These are phyloP conservation scores for Eriosoma lanigerum DNA, from an alignment of 1,140 invertebrate species.

Conservation along the genomic window DNA sequence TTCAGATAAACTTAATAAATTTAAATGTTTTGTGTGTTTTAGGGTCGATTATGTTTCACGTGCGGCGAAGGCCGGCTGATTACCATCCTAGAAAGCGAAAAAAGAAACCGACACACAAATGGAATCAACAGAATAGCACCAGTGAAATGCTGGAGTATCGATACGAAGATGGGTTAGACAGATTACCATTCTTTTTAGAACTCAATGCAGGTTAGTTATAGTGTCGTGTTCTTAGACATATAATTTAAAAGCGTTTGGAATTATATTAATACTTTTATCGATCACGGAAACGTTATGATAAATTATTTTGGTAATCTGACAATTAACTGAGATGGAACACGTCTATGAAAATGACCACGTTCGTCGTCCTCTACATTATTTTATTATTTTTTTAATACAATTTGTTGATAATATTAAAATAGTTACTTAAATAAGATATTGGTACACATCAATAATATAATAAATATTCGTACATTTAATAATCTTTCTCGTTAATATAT, in stretches of 20 bases:
- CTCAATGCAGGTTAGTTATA: constrained; percentile 62
- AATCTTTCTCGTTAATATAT: too few species aligned
- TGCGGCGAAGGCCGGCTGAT: constrained; percentile 83
- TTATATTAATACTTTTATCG: constrained; percentile 39
- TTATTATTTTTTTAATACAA: too few species aligned
- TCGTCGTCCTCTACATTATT: too few species aligned
- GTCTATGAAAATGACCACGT: background rate
- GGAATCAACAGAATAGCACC: constrained; percentile 59
- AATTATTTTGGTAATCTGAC: constrained; percentile 37
- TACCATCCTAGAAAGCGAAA: constrained; percentile 84
- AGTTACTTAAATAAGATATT: too few species aligned
- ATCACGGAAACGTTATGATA: background rate
- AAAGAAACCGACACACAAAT: constrained; percentile 73
- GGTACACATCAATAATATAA: too few species aligned
- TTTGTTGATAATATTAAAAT: too few species aligned
- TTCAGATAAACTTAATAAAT: constrained; percentile 22
- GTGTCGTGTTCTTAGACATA: background rate
- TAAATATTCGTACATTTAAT: too few species aligned
- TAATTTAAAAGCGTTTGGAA: constrained; percentile 34
- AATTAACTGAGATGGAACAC: constrained; percentile 13
- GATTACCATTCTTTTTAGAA: constrained; percentile 65
- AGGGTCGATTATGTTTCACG: constrained; percentile 95
- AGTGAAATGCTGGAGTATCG: constrained; percentile 56
- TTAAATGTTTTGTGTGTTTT: constrained; percentile 55
- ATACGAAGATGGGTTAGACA: constrained; percentile 61